A percentile compares a stretch with the other conserved stretches of the same genome.
Evolutionary conservation across 2,888 invertebrate species (phyloP).

Genomic region (Neoaliturus tenellus): DNA sequence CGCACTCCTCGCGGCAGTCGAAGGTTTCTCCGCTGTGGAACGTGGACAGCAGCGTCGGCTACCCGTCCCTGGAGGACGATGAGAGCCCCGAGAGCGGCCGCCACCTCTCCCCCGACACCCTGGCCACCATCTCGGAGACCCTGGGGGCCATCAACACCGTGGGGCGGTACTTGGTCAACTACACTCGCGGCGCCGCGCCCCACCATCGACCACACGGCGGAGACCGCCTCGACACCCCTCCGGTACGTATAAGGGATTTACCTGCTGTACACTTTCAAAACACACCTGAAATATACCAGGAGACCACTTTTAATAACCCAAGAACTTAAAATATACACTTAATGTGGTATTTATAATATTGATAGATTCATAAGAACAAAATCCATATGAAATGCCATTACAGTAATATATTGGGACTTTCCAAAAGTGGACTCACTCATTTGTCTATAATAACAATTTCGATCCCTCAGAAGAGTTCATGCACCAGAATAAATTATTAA

Average conservation of each 20-base stretch:
- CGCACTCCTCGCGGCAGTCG: constrained; percentile 43
- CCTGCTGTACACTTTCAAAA: no score
- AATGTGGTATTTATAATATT: no score
- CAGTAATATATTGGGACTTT: no score
- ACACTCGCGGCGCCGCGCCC: constrained; percentile 76
- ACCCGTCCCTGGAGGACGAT: constrained; percentile 20
- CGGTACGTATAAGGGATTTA: constrained; percentile 25
- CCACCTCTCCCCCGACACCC: constrained; percentile 67
- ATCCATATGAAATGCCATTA: no score
- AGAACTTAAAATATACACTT: no score
- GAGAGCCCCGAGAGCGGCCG: constrained; percentile 47
- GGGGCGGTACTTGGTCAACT: constrained; percentile 89
- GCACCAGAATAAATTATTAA: no score
- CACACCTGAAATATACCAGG: no score
- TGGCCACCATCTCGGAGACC: constrained; percentile 77
- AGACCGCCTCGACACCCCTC: constrained; percentile 51
- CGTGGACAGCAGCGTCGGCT: background rate
- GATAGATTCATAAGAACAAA: no score
- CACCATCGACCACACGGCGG: constrained; percentile 61
- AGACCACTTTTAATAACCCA: no score
- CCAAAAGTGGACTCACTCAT: no score
- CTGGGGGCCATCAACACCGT: constrained; percentile 90
- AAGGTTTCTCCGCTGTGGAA: constrained; percentile 44
- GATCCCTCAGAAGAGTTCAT: no score
- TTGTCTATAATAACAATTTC: no score